Conservation (phyloP, 2,888 invertebrate genomes). For the Sepioteuthis lessoniana region DNA sequence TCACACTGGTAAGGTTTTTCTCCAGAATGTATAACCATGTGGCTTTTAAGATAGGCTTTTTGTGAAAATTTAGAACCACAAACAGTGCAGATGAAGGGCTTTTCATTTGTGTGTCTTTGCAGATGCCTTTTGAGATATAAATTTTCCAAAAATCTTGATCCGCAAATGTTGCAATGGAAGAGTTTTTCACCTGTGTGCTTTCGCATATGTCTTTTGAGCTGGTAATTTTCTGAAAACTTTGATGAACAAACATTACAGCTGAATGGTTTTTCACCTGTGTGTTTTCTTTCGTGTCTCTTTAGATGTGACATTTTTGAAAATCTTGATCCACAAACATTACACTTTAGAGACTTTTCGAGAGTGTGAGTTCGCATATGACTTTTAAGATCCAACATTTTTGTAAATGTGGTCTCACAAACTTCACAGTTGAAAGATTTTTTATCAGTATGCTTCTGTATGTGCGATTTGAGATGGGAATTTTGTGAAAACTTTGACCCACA, state of each 20-base stretch:
- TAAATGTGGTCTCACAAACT: neutral
- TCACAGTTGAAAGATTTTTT: slow-evolving; percentile 36
- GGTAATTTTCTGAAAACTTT: neutral
- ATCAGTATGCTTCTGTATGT: neutral
- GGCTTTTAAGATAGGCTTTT: neutral
- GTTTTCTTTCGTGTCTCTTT: slow-evolving; percentile 24
- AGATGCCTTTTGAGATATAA: neutral
- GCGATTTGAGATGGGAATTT: slow-evolving; percentile 12
- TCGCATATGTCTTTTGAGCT: neutral
- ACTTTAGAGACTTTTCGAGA: slow-evolving; percentile 35
- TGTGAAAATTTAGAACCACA: neutral
- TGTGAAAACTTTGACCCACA: neutral
- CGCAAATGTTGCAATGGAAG: slow-evolving; percentile 12
- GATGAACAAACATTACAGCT: neutral
- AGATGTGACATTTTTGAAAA: slow-evolving; percentile 38
- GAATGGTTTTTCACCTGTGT: slow-evolving; percentile 42
- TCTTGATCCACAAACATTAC: neutral
- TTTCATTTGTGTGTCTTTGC: slow-evolving; percentile 16
- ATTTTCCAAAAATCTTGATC: neutral
- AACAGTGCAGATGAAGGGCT: neutral
- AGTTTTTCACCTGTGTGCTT: slow-evolving; percentile 25
- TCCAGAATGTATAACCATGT: slow-evolving; percentile 24
- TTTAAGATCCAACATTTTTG: neutral
- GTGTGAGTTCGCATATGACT: slow-evolving; percentile 43
- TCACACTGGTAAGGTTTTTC: slow-evolving; percentile 38